These are phyloP conservation scores for Volucella zonaria DNA, from an alignment of 2,888 invertebrate species.

Conservation along the genomic window DNA sequence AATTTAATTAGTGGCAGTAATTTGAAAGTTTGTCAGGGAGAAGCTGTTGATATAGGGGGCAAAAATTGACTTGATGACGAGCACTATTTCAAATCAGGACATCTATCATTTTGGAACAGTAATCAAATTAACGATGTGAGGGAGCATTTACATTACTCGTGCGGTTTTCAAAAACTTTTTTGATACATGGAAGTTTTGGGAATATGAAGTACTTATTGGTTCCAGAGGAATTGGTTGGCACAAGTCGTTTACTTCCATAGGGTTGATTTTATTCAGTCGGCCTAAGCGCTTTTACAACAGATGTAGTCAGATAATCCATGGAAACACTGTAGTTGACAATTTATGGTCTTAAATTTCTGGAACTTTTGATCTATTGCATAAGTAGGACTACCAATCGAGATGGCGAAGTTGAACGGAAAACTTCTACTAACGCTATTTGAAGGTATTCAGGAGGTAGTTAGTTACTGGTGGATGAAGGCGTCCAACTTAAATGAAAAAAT, in stretches of 20 bases:
- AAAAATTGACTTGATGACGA: constrained; percentile 58
- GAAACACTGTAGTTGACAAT: too few relatives aligned
- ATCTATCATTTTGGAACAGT: constrained; percentile 40
- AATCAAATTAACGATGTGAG: constrained; percentile 23
- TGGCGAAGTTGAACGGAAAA: too few relatives aligned
- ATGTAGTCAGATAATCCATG: neutral
- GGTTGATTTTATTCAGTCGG: neutral
- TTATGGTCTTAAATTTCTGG: too few relatives aligned
- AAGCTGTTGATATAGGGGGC: neutral
- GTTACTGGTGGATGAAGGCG: too few relatives aligned
- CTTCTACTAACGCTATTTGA: too few relatives aligned
- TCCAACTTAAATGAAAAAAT: too few relatives aligned
- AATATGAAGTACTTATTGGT: neutral
- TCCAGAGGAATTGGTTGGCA: constrained; percentile 1
- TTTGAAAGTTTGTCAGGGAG: constrained; percentile 63
- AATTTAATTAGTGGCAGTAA: constrained; percentile 70
- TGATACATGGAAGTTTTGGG: neutral
- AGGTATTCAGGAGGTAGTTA: too few relatives aligned
- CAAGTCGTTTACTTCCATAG: neutral
- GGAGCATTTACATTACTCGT: neutral
- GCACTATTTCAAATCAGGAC: constrained; percentile 44
- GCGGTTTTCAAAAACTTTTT: neutral
- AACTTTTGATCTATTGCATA: too few relatives aligned
- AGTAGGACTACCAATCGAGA: too few relatives aligned
- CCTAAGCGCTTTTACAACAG: too few relatives aligned